Base-by-base conservation (phyloP, 2,113 vertebrate species). In the Corydoras maculifer region DNA sequence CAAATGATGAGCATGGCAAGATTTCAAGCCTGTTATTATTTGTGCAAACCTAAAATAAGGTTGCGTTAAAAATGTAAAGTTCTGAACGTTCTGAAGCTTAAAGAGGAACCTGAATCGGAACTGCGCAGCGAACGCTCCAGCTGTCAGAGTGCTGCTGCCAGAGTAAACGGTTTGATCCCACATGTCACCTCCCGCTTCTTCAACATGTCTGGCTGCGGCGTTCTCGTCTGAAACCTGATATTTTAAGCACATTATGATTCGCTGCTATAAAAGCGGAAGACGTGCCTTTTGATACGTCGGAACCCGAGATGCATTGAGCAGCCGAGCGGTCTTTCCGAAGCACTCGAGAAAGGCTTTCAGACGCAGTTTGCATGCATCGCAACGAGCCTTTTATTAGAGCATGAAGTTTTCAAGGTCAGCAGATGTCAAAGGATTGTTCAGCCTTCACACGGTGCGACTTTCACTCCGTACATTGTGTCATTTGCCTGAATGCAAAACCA, bases 361-460 rank as follows among this genome's bases (percentile, higher is more conserved):
- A 43, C 35, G 35, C 7, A 43, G 35, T 43, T 43, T 43, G 35
- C 35, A 43, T 43, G 35, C 51, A 49, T 7, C 70, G 53, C 32
- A 65, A 60, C 11, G 25, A 54, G 64, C 29, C 65, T 54, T 68
- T 73, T 30, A 54, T 3, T 25, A 65, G 15, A 51, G 53, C 29
- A 64, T 49, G 57, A 31, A 9, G 32, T 58, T 25, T 65, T 65
- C 25, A 51, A 48, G 68, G 68, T 61, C 58, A 61, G 35, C 31
- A 29, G 2, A 10, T 11, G 35, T 61, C 48, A 11, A 9, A 48
- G 49, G 29, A 43, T 43, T 53, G 13, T 35, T 30, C 51, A 43
- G 29, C 11, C 15, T 73, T n/a, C 12, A 62, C 64, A 43, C 55
- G 3, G 50, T 55, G 31, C 61, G 61, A 54, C 71, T 55, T 73